Conservation (phyloP, 2,797 vertebrate genomes). For the Pristis pectinata region DNA sequence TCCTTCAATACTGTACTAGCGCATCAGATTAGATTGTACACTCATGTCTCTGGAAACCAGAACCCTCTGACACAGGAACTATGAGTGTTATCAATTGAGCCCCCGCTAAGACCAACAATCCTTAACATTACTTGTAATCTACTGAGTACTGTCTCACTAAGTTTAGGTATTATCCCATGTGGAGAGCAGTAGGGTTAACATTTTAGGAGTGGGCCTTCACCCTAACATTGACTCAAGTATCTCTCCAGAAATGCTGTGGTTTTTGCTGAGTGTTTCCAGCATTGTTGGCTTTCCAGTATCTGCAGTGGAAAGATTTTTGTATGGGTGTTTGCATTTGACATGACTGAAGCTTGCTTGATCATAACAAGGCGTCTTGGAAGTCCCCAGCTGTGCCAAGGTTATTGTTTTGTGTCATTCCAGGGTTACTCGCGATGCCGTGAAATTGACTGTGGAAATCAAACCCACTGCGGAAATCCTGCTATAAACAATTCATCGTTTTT, state of each 20-base stretch:
- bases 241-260: neutral
- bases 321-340: neutral
- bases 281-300: neutral
- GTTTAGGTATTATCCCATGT: neutral
- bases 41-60: neutral
- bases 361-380: neutral
- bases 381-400: neutral
- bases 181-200: neutral
- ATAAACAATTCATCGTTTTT: neutral
- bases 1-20: neutral
- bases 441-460: neutral
- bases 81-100: neutral
- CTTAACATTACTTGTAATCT: neutral
- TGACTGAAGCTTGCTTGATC: neutral
- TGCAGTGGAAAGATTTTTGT: neutral
- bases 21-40: neutral
- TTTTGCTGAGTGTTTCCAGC: neutral
- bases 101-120: neutral
- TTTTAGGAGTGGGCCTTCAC: neutral
- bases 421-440: neutral
- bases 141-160: neutral
- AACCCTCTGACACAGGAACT: neutral
- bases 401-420: neutral
- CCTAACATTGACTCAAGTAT: neutral
- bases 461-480: neutral